These are phyloP conservation scores for Agrypnia vestita DNA, from an alignment of 1,140 invertebrate genomes.

Conservation along the genomic window DNA sequence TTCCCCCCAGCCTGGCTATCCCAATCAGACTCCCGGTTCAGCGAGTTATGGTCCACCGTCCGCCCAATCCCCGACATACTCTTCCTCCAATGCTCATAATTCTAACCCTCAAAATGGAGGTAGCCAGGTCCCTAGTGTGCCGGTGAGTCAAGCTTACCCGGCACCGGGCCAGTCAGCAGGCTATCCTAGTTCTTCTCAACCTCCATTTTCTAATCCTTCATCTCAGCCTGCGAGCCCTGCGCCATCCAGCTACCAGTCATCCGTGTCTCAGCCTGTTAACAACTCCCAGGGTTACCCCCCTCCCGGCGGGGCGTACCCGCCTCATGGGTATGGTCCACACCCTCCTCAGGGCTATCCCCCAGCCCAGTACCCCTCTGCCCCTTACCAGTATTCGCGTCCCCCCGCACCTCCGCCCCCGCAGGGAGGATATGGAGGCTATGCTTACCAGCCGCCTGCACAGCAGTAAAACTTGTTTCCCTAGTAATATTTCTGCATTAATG, in stretches of 20 bases:
- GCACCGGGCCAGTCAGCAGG: slow-evolving; percentile 68
- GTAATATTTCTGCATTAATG: slow-evolving; percentile 7
- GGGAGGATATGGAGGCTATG: slow-evolving; percentile 69
- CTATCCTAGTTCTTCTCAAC: slow-evolving; percentile 69
- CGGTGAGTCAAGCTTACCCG: slow-evolving; percentile 67
- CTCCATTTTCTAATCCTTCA: slow-evolving; percentile 70
- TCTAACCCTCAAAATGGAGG: slow-evolving; percentile 69
- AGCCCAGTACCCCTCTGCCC: slow-evolving; percentile 69
- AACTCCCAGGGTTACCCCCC: slow-evolving; percentile 64
- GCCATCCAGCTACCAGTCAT: slow-evolving; percentile 62
- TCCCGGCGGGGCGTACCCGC: slow-evolving; percentile 69
- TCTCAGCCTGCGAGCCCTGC: slow-evolving; percentile 71
- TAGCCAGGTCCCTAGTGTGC: slow-evolving; percentile 64
- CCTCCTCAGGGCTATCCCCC: slow-evolving; percentile 70
- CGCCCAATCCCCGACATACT: slow-evolving; percentile 68
- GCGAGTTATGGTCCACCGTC: slow-evolving; percentile 70
- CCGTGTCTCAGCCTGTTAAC: slow-evolving; percentile 69
- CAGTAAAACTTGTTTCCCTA: slow-evolving; percentile 56
- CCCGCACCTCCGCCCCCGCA: slow-evolving; percentile 71
- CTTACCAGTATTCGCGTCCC: slow-evolving; percentile 70
- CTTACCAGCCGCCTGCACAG: slow-evolving; percentile 71
- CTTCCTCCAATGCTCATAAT: slow-evolving; percentile 63
- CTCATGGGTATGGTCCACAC: slow-evolving; percentile 66
- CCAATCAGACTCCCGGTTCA: slow-evolving; percentile 66
- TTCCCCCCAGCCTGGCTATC: slow-evolving; percentile 70